Evolutionary conservation across 2,113 vertebrate species (phyloP), one percentile per base, ranked within the genome.

Genomic region (Pipa parva): DNA sequence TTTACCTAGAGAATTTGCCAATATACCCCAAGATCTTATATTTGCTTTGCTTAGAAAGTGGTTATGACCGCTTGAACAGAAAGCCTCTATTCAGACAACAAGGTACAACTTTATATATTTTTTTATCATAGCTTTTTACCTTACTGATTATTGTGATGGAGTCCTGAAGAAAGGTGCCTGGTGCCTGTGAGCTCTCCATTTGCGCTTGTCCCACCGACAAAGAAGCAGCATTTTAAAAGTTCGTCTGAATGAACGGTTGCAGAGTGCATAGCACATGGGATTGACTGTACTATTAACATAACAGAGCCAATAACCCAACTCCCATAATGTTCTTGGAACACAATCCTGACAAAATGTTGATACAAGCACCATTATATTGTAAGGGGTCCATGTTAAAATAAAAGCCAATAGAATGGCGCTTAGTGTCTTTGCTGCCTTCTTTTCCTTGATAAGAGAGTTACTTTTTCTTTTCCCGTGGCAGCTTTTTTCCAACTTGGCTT

Each of bases 291-390:
- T 91, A 76, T 91, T 91, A 63, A 91, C 83, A 0, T 91, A 91
- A 72, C 89, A 91, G 12, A 91, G 80, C 89, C 89, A 91, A 77
- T 91, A 91, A 56, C 89, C 89, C 63, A 91, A 75, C 57, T 88
- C 82, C 89, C 89, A 91, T 39, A 90, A 76, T 31, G 75, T 83
- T 18, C 75, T 78, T 0, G 89, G 89, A 13, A 91, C 80, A 1
- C 85, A 87, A 68, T 82, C 69, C 46, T 74, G 74, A 71, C 86
- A 88, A 66, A 88, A 90, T 4, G 86, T 81, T 17, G 89, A 91
- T 50, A 88, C 87, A 74, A 91, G 79, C 81, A 90, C 89, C 87
- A 91, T 90, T 79, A 91, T 89, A 78, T 91, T 91, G 75, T 91
- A 91, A 0, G 89, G 89, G 0, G 85, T 88, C 89, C 89, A 91